Base-by-base conservation (phyloP, 1,140 invertebrate genomes). In the Drosophila bipectinata region DNA sequence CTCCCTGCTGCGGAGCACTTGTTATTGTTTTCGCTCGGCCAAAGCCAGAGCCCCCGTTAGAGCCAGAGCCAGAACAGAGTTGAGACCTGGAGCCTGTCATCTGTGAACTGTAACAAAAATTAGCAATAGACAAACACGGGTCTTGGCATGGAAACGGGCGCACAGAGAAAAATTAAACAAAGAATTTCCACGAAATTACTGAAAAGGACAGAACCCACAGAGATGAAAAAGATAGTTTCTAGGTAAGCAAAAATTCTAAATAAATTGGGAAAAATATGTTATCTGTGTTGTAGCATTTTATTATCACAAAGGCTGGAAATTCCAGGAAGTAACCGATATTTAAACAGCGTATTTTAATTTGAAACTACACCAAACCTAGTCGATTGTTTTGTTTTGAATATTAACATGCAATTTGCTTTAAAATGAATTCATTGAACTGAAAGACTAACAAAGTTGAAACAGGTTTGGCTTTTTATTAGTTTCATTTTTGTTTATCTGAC, bases 101-200 rank as follows among this genome's bases (percentile, higher is more conserved):
- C 66, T 87, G 82, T 78, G 61, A 74, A 81, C 66, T 72, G 77
- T 67, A 87, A 75, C 68, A 78, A 74, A 84, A 85, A 81, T 80
- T 58, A 77, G 53, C 61, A 51, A 62, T 44, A 69, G 56, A 60
- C 39, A 74, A 79, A 67, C 56, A 72, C 18, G 26, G 49, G n/a
- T 24, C 26, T 21, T 12, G 26, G 3, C 69, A 60, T 49, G 59
- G 26, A 34, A 67, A 52, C 63, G 32, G 4, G 21, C 15, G 34
- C 63, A 67, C 63, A 3, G 34, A n/a, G 24, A 64, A 67, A 63
- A 58, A 30, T 47, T 1, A 24, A 47, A 4, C 8, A 21, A 24
- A 4, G 14, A 41, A 44, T 14, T 44, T 9, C 41, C 34, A 37
- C 34, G 34, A 37, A 37, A 12, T n/a, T 4, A 37, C 12, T n/a